Conservation (phyloP, 2,113 vertebrate genomes). For the Centrocercus urophasianus region DNA sequence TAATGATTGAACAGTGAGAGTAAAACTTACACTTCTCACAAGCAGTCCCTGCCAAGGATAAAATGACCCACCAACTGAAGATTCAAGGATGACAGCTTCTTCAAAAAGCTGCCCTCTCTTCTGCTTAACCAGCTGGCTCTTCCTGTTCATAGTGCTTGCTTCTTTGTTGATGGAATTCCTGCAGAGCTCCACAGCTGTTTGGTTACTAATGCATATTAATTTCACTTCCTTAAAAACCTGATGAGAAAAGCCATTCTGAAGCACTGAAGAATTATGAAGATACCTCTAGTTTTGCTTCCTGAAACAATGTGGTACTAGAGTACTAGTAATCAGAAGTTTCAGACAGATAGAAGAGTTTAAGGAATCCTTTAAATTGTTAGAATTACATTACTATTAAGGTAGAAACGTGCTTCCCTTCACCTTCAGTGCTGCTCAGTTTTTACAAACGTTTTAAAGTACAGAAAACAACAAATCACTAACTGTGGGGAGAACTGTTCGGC, state of each 20-base stretch:
- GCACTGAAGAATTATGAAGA: neutral
- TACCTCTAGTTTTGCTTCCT: neutral
- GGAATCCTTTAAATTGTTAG: constrained; percentile 3
- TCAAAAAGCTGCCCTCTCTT: constrained; percentile 56
- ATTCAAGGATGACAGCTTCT: constrained; percentile 65
- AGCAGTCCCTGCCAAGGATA: constrained; percentile 67
- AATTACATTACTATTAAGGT: neutral
- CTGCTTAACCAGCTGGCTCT: constrained; percentile 61
- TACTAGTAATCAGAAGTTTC: neutral
- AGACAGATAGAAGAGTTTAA: neutral
- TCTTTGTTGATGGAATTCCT: constrained; percentile 67
- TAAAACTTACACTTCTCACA: constrained; percentile 64
- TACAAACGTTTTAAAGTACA: constrained; percentile 28
- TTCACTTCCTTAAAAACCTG: constrained; percentile 36
- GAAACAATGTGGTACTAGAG: neutral
- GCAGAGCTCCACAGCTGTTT: constrained; percentile 63
- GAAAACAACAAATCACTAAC: constrained; percentile 39
- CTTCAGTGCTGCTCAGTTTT: constrained; percentile 1
- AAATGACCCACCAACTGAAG: constrained; percentile 72
- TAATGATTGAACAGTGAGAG: constrained; percentile 48
- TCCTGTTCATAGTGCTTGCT: constrained; percentile 20
- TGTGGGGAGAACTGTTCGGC: constrained; percentile 16
- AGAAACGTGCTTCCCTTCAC: constrained; percentile 4
- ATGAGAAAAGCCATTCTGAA: constrained; percentile 37
- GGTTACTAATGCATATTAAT: constrained; percentile 61